Base-by-base conservation (phyloP, 2,888 invertebrate species). In the Cantharis nigra region DNA sequence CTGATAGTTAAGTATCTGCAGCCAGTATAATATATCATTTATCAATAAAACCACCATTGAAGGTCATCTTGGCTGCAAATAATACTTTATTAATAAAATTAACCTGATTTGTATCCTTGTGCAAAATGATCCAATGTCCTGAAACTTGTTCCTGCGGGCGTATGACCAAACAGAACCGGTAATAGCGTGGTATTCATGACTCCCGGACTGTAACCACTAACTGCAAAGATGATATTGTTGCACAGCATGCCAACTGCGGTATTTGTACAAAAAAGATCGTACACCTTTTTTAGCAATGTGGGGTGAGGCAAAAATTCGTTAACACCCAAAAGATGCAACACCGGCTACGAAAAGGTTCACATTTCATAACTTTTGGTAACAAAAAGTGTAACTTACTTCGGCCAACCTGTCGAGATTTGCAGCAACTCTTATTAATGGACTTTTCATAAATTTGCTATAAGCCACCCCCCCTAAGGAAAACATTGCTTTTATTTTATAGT, bases 401-500 rank as follows among this genome's bases (percentile, higher is more conserved):
- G n/a, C 9, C n/a, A 49, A n/a, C n/a, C 7, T n/a, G 2, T 49
- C 49, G 5, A 49, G n/a, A 49, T 49, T 7, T n/a, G 49, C 49
- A n/a, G n/a, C n/a, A n/a, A 49, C 49, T 49, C 49, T 49, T 49
- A 49, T 0, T 49, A 49, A n/a, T 49, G 49, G 49, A 49, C 49
- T 49, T 49, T 49, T 49, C n/a, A 49, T 49, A 49, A 49, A 49
- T 49, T 49, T 49, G 7, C 7, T 49, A 49, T 7, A 49, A 5
- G 49, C 49, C 49, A 49, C 49, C 7, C n/a, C 49, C 0, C 93
- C 94, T 78, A 94, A 85, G 2, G 92, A 92, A 81, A 92, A 91
- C 90, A 93, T 92, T 0, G 92, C 90, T 70, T 90, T 89, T 9
- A 95, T 90, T 86, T 94, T 94, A 0, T 88, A 85, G 85, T 94